Conservation (phyloP, 2,797 vertebrate genomes). For the Muscicapa comitata region DNA sequence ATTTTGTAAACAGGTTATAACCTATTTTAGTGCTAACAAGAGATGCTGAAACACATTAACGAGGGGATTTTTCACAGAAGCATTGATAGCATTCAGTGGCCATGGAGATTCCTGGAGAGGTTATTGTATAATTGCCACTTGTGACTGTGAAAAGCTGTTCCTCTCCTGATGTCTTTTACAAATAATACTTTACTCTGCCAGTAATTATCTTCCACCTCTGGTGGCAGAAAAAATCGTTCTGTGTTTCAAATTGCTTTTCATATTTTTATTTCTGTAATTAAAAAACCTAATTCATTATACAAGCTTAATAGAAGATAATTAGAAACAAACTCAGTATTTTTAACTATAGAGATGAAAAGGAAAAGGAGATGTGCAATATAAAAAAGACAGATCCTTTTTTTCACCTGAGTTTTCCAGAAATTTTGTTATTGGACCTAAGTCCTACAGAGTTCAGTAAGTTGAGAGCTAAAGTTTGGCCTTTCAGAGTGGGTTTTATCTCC, state of each 20-base stretch:
- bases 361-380: neutral
- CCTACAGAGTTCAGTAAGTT: neutral
- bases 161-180: neutral
- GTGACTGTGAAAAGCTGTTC: conserved; percentile 22
- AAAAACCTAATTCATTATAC: neutral
- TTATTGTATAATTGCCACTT: conserved; percentile 20
- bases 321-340: conserved; percentile 8
- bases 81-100: neutral
- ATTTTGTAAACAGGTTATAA: neutral
- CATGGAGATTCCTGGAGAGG: neutral
- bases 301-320: neutral
- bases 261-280: conserved; percentile 35
- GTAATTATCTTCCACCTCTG: conserved; percentile 32
- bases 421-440: neutral
- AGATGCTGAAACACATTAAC: neutral
- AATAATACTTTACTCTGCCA: neutral
- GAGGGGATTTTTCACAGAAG: neutral
- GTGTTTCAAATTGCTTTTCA: conserved; percentile 14
- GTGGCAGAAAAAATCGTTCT: neutral
- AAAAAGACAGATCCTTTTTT: neutral
- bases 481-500: neutral
- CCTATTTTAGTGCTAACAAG: neutral
- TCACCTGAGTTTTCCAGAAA: neutral
- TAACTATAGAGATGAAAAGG: neutral
- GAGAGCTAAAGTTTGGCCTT: neutral